These are phyloP conservation scores for Aquatica leii DNA, from an alignment of 2,888 invertebrate genomes.

Conservation along the genomic window DNA sequence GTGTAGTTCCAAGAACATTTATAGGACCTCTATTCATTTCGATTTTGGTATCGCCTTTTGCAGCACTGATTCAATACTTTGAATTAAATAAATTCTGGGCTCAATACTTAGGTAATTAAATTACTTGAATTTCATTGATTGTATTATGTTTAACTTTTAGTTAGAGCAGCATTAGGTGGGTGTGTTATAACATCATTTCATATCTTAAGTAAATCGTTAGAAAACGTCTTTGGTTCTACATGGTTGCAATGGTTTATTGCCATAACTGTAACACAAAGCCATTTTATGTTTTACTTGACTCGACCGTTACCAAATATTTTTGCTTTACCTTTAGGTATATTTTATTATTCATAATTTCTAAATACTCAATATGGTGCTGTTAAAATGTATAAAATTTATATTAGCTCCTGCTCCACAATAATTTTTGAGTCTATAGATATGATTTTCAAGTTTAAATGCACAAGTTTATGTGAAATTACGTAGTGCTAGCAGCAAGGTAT, in stretches of 20 bases:
- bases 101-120: slow-evolving; percentile 82
- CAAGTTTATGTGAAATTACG: no score
- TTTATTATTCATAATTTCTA: no score
- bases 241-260: slow-evolving; percentile 84
- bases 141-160: slow-evolving; percentile 65
- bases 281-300: slow-evolving; percentile 96
- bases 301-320: slow-evolving; percentile 95
- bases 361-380: no score
- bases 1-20: slow-evolving; percentile 97
- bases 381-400: no score
- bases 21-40: slow-evolving; percentile 89
- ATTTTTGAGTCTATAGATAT: no score
- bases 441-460: no score
- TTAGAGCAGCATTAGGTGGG: slow-evolving; percentile 80
- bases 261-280: slow-evolving; percentile 93
- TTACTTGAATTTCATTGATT: neutral
- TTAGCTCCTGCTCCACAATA: no score
- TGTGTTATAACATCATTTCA: slow-evolving; percentile 79
- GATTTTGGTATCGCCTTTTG: slow-evolving; percentile 78
- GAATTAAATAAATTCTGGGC: slow-evolving; percentile 84
- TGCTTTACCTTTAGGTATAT: slow-evolving; percentile 87
- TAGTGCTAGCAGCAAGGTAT: no score
- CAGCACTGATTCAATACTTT: slow-evolving; percentile 71
- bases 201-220: slow-evolving; percentile 76
- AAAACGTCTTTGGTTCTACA: slow-evolving; percentile 78